Evolutionary conservation across 2,888 invertebrate species (phyloP), one percentile per base, ranked within the genome.

Genomic region (Sabellastarte sp.): DNA sequence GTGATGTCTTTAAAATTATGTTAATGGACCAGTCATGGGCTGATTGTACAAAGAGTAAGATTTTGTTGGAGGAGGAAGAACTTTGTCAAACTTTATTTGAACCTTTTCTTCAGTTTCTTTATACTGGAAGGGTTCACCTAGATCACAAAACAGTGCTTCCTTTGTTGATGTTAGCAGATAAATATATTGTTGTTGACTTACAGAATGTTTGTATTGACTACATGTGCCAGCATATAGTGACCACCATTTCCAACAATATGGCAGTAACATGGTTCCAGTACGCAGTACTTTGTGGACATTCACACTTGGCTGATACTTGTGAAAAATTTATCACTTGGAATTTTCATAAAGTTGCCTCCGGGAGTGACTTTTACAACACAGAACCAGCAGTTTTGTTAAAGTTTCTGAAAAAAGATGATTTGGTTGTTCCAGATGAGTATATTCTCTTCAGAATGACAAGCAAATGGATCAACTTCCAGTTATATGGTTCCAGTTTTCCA

Each of bases 1-100:
- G 95, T 84, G 95, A 95, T 86, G 95, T 96, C 57, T 95, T 96
- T 67, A 73, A 91, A 90, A 91, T 91, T n/a, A 96, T 96, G 96
- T 85, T 96, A 53, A 94, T 93, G 91, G 93, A 91, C 79, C 90
- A 93, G 0, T 91, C 92, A 79, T 96, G 95, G 95, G 90, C 89
- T 60, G 96, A 96, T 82, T 93, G 93, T 81, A 88, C 91, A 63
- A 92, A 93, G 83, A 91, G 90, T 73, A 88, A 89, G 53, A 91
- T 96, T 57, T 90, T 91, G 59, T 86, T 96, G 20, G 90, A 92
- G 77, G 96, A 96, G 85, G 91, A 93, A 15, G 90, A 91, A 0
- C 89, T 90, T 61, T 95, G 95, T 79, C 89, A 90, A 29, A 87
- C 88, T 50, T 92, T 94, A 56, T 96, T 96, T 86, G 91, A 91